Base-by-base conservation (phyloP, 64 coral and sea anemone species). In the Anthopleura sola region DNA sequence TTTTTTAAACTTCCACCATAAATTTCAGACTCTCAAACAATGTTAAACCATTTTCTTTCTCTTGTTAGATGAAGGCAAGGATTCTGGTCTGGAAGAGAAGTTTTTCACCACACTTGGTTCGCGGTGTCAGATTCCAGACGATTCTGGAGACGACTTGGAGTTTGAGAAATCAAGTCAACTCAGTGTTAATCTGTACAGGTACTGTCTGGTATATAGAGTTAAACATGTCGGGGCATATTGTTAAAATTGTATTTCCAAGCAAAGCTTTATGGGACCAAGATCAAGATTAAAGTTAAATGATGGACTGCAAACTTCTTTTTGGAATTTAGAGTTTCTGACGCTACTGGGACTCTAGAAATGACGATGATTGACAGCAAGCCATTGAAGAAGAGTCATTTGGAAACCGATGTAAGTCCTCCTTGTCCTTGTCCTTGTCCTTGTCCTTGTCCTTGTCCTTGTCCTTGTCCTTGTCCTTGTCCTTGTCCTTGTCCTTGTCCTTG, bases 21-120 rank as follows among this genome's bases (percentile, higher is more conserved):
- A n/a, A n/a, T n/a, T n/a, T n/a, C n/a, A n/a, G n/a, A n/a, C n/a
- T n/a, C n/a, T n/a, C n/a, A n/a, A n/a, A n/a, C n/a, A n/a, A n/a
- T n/a, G n/a, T n/a, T n/a, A n/a, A n/a, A n/a, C n/a, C n/a, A 53
- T 53, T 29, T 26, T 34, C 16, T 54, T 64, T 60, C 1, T 49
- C 56, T 86, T 19, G 0, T 56, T 21, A 97, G 94, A 97, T 14
- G 94, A 97, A 44, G 55, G 62, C 15, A 97, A 90, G 60, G 94
- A 97, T 68, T 32, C 76, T 12, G 68, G 76, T 56, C 51, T 88
- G 13, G 92, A 91, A 75, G 90, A 36, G 49, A 90, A 85, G 15
- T 92, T 95, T 75, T 97, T 92, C 39, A 78, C 83, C 18, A 87
- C 84, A 7, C 94, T 97, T 79, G 94, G 94, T 32, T 97, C 94